Conservation (phyloP, 2,888 invertebrate species). For the Brenthis ino region DNA sequence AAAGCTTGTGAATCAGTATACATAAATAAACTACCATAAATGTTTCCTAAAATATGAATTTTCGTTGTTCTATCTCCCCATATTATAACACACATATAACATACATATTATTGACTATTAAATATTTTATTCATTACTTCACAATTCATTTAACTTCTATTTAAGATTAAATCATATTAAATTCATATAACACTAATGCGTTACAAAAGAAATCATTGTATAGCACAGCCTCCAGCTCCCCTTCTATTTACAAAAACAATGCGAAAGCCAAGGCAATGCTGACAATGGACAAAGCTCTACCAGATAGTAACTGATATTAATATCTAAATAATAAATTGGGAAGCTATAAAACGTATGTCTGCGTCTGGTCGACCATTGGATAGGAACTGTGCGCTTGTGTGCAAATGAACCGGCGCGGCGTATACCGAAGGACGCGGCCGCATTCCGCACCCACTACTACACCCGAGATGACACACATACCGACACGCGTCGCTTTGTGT, state of each 20-base stretch:
- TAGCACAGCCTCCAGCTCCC: conserved; percentile 18
- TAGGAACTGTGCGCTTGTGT: conserved; percentile 66
- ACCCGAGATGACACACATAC: conserved; percentile 73
- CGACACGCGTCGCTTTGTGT: conserved; percentile 57
- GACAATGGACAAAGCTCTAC: conserved; percentile 31
- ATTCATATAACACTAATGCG: conserved; percentile 10
- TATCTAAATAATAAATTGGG: conserved; percentile 66
- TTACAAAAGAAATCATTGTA: conserved; percentile 9
- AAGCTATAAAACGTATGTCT: conserved; percentile 66
- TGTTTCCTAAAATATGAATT: neutral
- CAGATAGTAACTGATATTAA: conserved; percentile 40
- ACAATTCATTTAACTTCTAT: neutral
- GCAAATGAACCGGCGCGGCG: conserved; percentile 75
- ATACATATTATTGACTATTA: neutral
- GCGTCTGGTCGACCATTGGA: conserved; percentile 52
- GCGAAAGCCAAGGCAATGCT: conserved; percentile 23
- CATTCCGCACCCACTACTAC: conserved; percentile 74
- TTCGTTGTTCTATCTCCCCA: neutral
- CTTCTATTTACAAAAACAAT: conserved; percentile 31
- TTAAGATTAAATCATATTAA: conserved; percentile 12
- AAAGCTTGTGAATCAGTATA: too few species aligned
- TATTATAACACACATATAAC: neutral
- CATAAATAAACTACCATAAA: too few species aligned
- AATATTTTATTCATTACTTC: neutral
- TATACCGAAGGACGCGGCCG: conserved; percentile 80